phyloP scores from a whole-genome alignment of 2,888 invertebrate genomes.

The Ophraella communa region DNA sequence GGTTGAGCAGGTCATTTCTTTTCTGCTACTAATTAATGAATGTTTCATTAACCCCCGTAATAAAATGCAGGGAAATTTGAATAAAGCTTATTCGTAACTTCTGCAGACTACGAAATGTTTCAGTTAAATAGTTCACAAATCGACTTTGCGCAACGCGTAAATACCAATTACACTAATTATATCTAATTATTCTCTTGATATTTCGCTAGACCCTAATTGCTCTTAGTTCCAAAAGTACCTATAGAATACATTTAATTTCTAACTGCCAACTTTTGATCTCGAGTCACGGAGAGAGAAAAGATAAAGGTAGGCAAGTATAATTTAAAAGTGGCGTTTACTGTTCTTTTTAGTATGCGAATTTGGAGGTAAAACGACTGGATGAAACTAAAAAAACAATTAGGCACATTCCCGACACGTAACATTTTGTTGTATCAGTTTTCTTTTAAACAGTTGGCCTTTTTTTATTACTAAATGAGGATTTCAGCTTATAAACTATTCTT shows the following conservation, averaged over 20 bases:
- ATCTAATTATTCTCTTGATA: constrained; percentile 19
- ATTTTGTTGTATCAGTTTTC: no score
- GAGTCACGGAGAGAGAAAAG: neutral
- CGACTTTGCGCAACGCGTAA: constrained; percentile 11
- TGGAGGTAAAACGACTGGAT: neutral
- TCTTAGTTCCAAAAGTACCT: constrained; percentile 11
- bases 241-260: constrained; percentile 5
- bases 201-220: constrained; percentile 7
- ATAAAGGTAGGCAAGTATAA: neutral
- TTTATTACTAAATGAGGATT: no score
- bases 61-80: neutral
- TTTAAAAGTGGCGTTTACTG: neutral
- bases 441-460: no score
- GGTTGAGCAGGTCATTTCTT: neutral
- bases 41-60: neutral
- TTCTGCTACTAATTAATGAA: neutral
- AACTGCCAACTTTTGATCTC: constrained; percentile 1
- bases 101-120: neutral
- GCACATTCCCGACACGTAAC: no score
- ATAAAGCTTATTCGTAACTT: neutral
- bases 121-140: constrained; percentile 15
- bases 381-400: neutral
- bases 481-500: no score
- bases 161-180: constrained; percentile 17
- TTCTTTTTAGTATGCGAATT: neutral